Base-by-base conservation (phyloP, 2,113 vertebrate species). In the Hippopotamus amphibius region DNA sequence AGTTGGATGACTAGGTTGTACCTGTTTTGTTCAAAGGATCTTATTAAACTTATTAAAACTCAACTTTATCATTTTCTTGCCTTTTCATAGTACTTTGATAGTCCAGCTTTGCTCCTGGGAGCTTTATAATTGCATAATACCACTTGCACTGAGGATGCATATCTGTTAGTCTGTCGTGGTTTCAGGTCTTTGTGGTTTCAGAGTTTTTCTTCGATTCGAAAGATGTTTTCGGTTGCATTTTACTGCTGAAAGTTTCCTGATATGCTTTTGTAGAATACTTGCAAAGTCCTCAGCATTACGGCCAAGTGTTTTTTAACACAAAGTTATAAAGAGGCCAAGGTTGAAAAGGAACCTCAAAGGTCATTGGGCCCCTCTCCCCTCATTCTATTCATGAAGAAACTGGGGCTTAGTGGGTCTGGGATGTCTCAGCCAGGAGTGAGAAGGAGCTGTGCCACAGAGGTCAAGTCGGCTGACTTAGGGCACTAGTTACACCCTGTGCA, bases 191-290 rank as follows among this genome's bases (percentile, higher is more conserved):
- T 93, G 92, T 96, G 96, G 85, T 88, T 93, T 95, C 53, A 80
- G 68, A 50, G 82, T 76, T 90, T 74, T 89, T 77, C 65, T 86
- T 83, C 43, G 30, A 7, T 46, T 90, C 10, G 21, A 63, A 79
- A 90, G 59, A 66, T 84, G 28, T 88, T 96, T 97, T 95, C 48
- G 0, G 71, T 96, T 96, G 77, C 59, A 57, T 90, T 93, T 97
- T 85, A 77, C 88, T 88, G 48, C 69, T 77, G 55, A 74, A 90
- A 65, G 59, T 86, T 94, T 90, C 88, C 76, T 95, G 50, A 53
- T 94, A 72, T 30, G n/a, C 91, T 95, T 97, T 92, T 96, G 84
- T 96, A 66, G 93, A 86, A 37, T 96, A 43, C 93, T 90, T 88
- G n/a, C n/a, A 85, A 43, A 95, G 28, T 26, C 21, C 94, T 89